A percentile compares a stretch with the other conserved stretches of the same genome.
These are phyloP conservation scores for Periparus ater DNA, from an alignment of 2,797 vertebrate species.

Conservation along the genomic window DNA sequence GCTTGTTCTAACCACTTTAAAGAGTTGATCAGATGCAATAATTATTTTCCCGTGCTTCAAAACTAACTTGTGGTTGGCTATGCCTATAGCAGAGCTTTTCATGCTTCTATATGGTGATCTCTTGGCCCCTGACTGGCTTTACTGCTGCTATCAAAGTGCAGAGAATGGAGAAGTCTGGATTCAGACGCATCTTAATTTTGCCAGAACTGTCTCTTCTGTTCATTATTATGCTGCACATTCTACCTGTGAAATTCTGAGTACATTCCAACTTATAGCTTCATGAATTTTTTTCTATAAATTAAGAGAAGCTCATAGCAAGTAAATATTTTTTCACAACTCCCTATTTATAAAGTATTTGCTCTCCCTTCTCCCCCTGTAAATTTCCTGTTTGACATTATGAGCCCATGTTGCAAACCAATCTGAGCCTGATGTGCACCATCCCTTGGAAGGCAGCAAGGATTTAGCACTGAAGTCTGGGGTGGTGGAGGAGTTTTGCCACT, in stretches of 20 bases:
- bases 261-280: neutral
- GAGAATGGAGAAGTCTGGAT: neutral
- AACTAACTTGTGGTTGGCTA: neutral
- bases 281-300: neutral
- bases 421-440: neutral
- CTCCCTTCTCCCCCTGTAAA: neutral
- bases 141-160: neutral
- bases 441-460: neutral
- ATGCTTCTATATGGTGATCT: neutral
- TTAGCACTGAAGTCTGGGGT: fast-evolving
- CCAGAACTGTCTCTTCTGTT: neutral
- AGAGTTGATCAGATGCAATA: neutral
- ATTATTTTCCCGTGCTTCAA: neutral
- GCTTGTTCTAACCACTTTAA: neutral
- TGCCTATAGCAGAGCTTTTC: neutral
- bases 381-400: neutral
- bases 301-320: neutral
- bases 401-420: neutral
- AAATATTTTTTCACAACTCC: neutral
- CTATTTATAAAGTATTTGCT: neutral
- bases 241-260: neutral
- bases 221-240: neutral
- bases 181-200: neutral
- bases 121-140: neutral
- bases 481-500: neutral